Evolutionary conservation across 2,113 vertebrate genomes (phyloP).

Genomic region (Sporophila hypoxantha): DNA sequence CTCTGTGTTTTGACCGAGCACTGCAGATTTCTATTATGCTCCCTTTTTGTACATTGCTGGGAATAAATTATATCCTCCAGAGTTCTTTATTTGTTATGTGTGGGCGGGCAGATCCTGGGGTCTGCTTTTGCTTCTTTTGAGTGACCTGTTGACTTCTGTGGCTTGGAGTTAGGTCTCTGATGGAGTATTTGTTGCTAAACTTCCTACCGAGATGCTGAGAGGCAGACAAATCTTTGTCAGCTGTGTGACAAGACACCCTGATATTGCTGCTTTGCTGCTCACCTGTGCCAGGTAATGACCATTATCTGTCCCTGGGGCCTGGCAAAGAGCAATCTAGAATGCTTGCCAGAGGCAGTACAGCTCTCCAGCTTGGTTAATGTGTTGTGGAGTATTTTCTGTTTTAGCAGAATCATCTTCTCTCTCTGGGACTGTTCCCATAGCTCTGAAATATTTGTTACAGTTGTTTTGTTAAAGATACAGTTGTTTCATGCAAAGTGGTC

Average conservation of each 20-base stretch:
- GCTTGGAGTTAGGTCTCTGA: neutral
- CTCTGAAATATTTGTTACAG: neutral
- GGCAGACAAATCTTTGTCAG: neutral
- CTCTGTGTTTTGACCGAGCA: neutral
- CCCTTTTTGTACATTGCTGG: neutral
- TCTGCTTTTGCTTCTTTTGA: neutral
- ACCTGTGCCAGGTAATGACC: neutral
- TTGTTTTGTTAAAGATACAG: neutral
- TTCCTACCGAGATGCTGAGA: neutral
- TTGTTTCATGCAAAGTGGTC: neutral
- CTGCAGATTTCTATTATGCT: neutral
- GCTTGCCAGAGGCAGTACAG: neutral
- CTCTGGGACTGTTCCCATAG: neutral
- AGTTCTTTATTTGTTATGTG: neutral
- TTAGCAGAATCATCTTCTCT: accelerated
- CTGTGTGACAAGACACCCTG: neutral
- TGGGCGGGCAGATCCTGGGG: neutral
- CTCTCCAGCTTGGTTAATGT: neutral
- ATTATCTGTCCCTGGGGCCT: neutral
- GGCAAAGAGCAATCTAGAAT: neutral
- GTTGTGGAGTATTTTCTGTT: neutral
- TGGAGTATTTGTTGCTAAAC: neutral
- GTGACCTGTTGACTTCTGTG: neutral
- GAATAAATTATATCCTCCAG: neutral
- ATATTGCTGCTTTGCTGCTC: neutral